These are phyloP conservation scores for Eurystomus gularis DNA, from an alignment of 2,113 vertebrate genomes.

Conservation along the genomic window DNA sequence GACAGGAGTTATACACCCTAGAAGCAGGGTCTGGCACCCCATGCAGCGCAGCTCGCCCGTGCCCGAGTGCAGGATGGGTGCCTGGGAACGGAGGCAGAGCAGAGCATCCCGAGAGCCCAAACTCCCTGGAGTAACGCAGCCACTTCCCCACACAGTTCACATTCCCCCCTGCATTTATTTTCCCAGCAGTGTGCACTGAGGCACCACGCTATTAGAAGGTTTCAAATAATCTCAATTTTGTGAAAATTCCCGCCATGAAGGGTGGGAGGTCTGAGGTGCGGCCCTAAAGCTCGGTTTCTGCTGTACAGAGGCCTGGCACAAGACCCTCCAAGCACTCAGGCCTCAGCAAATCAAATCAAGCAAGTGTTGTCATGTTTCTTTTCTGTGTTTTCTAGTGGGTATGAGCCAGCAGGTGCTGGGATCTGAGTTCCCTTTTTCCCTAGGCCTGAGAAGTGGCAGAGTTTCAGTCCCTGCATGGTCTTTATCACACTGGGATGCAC, in stretches of 20 bases:
- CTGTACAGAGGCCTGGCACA: background rate
- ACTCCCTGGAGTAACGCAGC: background rate
- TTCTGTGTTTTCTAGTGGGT: background rate
- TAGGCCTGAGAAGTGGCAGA: background rate
- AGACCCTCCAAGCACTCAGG: background rate
- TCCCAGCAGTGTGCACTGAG: background rate
- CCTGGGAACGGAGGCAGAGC: background rate
- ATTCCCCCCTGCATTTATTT: background rate
- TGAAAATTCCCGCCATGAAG: background rate
- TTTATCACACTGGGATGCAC: background rate
- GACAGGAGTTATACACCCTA: background rate
- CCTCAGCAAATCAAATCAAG: background rate
- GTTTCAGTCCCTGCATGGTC: background rate
- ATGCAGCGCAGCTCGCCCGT: accelerated
- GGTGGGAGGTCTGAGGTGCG: no score
- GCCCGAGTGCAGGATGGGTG: background rate
- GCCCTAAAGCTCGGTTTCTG: background rate
- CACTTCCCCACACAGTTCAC: background rate
- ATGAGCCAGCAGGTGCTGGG: background rate
- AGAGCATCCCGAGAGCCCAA: background rate
- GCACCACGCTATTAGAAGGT: background rate
- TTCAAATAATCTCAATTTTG: background rate
- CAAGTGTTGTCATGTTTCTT: background rate
- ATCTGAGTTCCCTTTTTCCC: background rate
- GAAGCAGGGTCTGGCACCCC: background rate